phyloP scores from a whole-genome alignment of 1,140 invertebrate genomes.

The Pogonomyrmex barbatus region DNA sequence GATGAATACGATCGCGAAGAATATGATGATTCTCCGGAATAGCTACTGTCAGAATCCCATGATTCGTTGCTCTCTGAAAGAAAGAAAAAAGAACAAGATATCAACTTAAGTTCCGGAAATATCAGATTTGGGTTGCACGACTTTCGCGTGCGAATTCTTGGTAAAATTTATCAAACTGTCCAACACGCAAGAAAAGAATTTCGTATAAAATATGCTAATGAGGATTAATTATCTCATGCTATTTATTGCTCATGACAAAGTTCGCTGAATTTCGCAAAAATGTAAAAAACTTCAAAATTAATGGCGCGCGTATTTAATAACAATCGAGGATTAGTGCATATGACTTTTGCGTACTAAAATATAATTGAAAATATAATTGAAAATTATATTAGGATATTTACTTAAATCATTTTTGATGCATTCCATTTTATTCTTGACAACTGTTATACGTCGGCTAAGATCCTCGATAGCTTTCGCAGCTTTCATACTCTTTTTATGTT shows the following conservation, averaged over 20 bases:
- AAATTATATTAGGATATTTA: neutral
- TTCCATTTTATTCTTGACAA: constrained; percentile 18
- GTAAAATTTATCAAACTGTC: constrained; percentile 15
- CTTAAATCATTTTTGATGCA: constrained; percentile 1
- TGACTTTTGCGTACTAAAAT: neutral
- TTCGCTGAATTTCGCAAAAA: neutral
- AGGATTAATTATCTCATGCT: neutral
- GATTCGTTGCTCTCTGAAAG: neutral
- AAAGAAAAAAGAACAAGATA: neutral
- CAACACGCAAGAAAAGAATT: neutral
- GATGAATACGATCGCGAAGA: neutral
- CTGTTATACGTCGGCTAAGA: constrained; percentile 8
- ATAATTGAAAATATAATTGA: neutral
- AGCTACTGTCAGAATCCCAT: neutral
- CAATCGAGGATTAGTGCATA: neutral
- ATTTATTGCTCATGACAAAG: neutral
- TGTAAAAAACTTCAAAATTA: neutral
- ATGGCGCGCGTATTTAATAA: neutral
- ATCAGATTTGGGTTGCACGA: neutral
- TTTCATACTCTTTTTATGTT: neutral
- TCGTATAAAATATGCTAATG: neutral
- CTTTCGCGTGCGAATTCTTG: neutral
- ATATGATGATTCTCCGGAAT: neutral
- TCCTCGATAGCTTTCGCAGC: constrained; percentile 26
- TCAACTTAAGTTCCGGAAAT: constrained; percentile 8